Evolutionary conservation across 2,888 invertebrate species (phyloP).

Genomic region (Lutraria lutraria): DNA sequence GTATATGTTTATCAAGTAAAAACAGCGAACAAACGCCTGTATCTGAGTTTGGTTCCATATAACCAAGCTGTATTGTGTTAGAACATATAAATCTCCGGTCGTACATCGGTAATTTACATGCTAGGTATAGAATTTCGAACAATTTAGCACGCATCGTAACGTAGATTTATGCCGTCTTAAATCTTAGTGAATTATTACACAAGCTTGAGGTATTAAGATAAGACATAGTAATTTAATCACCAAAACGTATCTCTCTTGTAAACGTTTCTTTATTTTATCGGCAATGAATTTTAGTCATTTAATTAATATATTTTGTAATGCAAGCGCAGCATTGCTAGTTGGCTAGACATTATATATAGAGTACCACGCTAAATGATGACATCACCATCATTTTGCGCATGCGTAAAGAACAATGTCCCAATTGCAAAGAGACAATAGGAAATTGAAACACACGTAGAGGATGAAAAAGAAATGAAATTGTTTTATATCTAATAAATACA

Average conservation of each 20-base stretch:
- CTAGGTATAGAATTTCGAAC: background rate
- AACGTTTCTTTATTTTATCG: constrained; percentile 15
- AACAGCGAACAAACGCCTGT: background rate
- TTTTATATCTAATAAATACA: background rate
- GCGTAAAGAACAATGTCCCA: background rate
- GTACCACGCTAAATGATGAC: background rate
- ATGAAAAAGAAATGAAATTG: too few relatives aligned
- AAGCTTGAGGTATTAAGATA: constrained; percentile 2
- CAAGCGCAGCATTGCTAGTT: background rate
- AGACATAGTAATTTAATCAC: constrained; percentile 2
- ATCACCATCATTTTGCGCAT: background rate
- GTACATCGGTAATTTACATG: background rate
- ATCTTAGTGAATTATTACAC: constrained; percentile 22
- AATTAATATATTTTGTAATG: background rate
- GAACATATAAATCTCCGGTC: background rate
- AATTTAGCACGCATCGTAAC: constrained; percentile 4
- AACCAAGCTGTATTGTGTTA: background rate
- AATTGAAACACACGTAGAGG: background rate
- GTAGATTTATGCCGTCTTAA: constrained; percentile 21
- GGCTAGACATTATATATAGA: background rate
- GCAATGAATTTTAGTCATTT: background rate
- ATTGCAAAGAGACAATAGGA: background rate
- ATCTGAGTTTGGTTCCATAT: background rate
- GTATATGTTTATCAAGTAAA: background rate
- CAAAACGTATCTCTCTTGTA: background rate